Conservation (phyloP, 2,113 vertebrate species). For the Sturnus vulgaris region DNA sequence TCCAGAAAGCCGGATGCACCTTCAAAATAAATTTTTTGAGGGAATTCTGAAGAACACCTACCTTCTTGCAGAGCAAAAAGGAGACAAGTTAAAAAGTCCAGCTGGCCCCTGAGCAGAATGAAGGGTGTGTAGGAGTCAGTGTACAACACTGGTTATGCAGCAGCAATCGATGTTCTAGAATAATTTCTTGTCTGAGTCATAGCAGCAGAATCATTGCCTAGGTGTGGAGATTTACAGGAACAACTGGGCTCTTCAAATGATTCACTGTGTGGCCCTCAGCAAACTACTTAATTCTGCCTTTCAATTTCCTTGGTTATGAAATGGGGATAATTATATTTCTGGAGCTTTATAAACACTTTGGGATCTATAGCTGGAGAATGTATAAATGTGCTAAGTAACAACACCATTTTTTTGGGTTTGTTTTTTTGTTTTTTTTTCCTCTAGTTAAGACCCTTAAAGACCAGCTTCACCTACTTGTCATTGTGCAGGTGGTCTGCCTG, state of each 20-base stretch:
- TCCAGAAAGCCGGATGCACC: neutral
- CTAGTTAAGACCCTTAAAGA: neutral
- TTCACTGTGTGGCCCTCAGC: conserved; percentile 36
- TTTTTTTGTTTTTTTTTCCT: neutral
- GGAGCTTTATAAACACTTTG: conserved; percentile 44
- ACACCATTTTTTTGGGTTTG: neutral
- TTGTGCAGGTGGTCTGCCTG: neutral
- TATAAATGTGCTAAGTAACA: neutral
- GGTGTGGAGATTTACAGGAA: conserved; percentile 57
- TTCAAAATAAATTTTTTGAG: neutral
- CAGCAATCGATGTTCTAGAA: conserved; percentile 42
- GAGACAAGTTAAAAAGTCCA: neutral
- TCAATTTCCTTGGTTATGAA: conserved; percentile 42
- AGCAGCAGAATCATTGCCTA: conserved; percentile 33
- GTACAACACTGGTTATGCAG: neutral
- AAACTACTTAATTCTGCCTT: conserved; percentile 45
- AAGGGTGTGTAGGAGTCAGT: neutral
- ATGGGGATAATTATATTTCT: conserved; percentile 46
- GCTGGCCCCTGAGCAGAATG: neutral
- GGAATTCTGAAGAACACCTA: neutral
- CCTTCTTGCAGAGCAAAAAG: neutral
- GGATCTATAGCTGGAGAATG: conserved; percentile 22
- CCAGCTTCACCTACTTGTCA: neutral
- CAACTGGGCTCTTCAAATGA: conserved; percentile 44
- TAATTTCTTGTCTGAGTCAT: conserved; percentile 28